Base-by-base conservation (phyloP, 2,113 vertebrate genomes). In the Cephalopholis sonnerati region DNA sequence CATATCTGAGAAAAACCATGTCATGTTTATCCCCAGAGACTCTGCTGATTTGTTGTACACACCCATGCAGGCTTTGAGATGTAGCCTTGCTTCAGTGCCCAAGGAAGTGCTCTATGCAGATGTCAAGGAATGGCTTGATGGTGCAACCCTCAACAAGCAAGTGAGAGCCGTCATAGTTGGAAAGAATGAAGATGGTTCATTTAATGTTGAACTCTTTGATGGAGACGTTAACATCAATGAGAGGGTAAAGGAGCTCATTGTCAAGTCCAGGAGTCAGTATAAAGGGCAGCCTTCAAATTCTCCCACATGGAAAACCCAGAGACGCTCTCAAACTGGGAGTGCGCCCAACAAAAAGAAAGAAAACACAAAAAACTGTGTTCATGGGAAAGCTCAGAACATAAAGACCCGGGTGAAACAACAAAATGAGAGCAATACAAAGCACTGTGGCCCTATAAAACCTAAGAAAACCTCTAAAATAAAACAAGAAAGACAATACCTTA, bases 1-100 rank as follows among this genome's bases (percentile, higher is more conserved):
- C 6, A 90, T 97, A 50, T 94, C 95, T 18, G 93, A 96, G 71
- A 95, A 93, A 91, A 91, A 83, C 27, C 90, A 96, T 20, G 87
- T 98, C 39, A 76, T 95, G 22, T 91, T 93, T 54, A 96, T 99
- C 92, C 96, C 96, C 25, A 84, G 88, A 75, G 93, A 93, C 78
- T 96, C 94, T 22, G 77, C 70, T 69, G 95, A 97, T 63, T 72
- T 99, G 76, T 64, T 98, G n/a, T 93, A 95, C 80, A 96, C 91
- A 12, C 98, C 97, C n/a, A 96, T 98, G 96, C 97, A 97, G 94
- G 97, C 97, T 69, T 27, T 98, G 89, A 94, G 91, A 61, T 99
- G 95, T 81, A 94, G 84, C 76, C 94, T 99, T 7, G 89, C 90
- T 41, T 92, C 89, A 79, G 87, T 98, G 82, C 84, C 85, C 59